A percentile compares a stretch with the other conserved stretches of the same genome.
These are phyloP conservation scores for Drosophila suzukii DNA, from an alignment of 1,140 invertebrate genomes.

Conservation along the genomic window DNA sequence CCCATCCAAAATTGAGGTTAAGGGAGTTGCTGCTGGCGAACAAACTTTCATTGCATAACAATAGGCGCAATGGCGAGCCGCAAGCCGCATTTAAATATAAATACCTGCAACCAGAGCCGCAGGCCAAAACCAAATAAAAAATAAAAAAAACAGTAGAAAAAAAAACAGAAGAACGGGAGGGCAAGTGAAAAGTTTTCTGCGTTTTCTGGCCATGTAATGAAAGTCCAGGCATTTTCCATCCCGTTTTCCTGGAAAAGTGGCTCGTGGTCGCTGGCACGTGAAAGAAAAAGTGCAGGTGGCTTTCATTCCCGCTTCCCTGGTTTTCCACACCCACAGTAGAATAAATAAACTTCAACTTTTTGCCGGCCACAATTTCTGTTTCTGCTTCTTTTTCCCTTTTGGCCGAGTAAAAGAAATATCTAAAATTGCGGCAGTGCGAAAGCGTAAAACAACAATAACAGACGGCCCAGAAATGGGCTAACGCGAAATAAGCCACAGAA, in stretches of 20 bases:
- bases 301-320: constrained; percentile 35
- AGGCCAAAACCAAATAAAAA: constrained; percentile 25
- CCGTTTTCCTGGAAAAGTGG: constrained; percentile 29
- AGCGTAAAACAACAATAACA: constrained; percentile 66
- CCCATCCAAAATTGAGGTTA: constrained; percentile 20
- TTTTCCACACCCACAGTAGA: constrained; percentile 35
- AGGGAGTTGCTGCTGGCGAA: constrained; percentile 34
- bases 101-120: constrained; percentile 69
- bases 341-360: constrained; percentile 79
- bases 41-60: constrained; percentile 80
- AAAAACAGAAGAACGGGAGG: constrained; percentile 11
- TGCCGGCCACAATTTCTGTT: constrained; percentile 57
- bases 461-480: constrained; percentile 65
- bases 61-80: constrained; percentile 76
- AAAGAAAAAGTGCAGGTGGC: constrained; percentile 81
- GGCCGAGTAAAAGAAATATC: constrained; percentile 58
- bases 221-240: constrained; percentile 58
- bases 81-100: constrained; percentile 79
- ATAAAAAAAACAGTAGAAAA: constrained; percentile 6
- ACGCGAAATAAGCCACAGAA: constrained; percentile 57
- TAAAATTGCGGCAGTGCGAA: constrained; percentile 61
- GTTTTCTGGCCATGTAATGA: constrained; percentile 64
- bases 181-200: constrained; percentile 68
- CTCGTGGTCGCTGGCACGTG: constrained; percentile 65
- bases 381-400: constrained; percentile 26